phyloP scores from a whole-genome alignment of 2,113 vertebrate genomes.

The Balaeniceps rex region DNA sequence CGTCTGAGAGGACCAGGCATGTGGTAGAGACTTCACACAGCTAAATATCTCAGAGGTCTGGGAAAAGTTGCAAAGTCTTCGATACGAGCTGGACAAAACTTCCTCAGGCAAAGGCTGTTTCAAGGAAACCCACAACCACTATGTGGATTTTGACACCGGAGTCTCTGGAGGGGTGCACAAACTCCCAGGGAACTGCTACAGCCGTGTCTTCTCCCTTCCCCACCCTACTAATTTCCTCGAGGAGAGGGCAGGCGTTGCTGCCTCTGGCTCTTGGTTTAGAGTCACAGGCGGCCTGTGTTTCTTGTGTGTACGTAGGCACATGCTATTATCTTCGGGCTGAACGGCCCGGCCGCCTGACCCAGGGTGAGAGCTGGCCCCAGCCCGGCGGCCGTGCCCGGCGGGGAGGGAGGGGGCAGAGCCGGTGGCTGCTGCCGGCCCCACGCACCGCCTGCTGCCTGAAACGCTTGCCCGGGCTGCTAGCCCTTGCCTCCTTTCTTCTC shows the following conservation, averaged over 20 bases:
- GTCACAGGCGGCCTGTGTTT: not conserved
- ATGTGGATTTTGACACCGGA: not conserved
- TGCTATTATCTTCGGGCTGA: not conserved
- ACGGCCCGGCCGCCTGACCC: fast-evolving
- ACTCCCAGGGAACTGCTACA: not conserved
- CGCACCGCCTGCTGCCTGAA: fast-evolving
- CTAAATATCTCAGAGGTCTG: not conserved
- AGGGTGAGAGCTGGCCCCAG: not conserved
- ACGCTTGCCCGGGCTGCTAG: fast-evolving
- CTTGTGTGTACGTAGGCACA: fast-evolving
- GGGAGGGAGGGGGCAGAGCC: not conserved
- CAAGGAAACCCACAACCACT: not conserved
- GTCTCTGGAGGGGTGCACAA: too few relatives aligned
- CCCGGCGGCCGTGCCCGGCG: fast-evolving
- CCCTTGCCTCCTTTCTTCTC: not conserved
- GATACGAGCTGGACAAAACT: fast-evolving
- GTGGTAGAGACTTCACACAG: not conserved
- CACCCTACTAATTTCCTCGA: fast-evolving
- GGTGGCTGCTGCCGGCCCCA: fast-evolving
- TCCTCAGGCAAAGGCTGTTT: not conserved
- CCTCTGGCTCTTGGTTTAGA: not conserved
- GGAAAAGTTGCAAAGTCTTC: not conserved
- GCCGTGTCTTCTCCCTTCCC: not conserved
- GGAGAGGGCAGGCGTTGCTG: not conserved
- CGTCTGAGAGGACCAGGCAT: not conserved